Evolutionary conservation across 1,140 invertebrate genomes (phyloP), one percentile per base, ranked within the genome.

Genomic region (Drosophila tristis): DNA sequence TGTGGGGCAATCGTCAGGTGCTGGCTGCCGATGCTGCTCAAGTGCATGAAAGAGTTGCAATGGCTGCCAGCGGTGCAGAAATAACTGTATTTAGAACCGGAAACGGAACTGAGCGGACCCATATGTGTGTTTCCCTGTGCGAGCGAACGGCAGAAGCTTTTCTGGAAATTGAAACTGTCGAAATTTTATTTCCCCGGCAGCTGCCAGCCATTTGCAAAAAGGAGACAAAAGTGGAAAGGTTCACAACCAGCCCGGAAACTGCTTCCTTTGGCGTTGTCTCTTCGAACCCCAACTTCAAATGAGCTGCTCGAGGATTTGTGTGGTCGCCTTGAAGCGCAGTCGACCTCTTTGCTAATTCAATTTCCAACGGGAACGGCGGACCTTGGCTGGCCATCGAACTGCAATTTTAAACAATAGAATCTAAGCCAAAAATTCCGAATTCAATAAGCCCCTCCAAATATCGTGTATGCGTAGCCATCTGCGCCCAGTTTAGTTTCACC

Each of bases 31-130:
- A 31, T 72, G 50, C 53, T 64, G 55, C 71, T 85, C 80, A 79
- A 85, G 64, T 79, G 77, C 62, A 67, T 68, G 72, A 86, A 77
- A 73, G 60, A 57, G 77, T 62, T 85, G 63, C 74, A 51, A 77
- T 71, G 65, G 53, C 51, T 71, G 65, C 51, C 47, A 74, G 42
- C 78, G 53, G 62, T 79, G 64, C 59, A 80, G 73, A 80, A 80
- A 80, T 75, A 80, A 80, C 77, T 75, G 63, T 80, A 75, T 80
- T 80, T 80, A 80, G 78, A 71, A 66, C 58, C 71, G 78, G 71
- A 80, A 80, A 54, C 78, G 75, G 72, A 86, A 80, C 61, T 64
- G 35, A 78, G 66, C 45, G 60, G 45, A 63, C 66, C 76, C 68
- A 55, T 35, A 74, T 67, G 66, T 63, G 66, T 49, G 26, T n/a